Evolutionary conservation across 2,888 invertebrate species (phyloP), one percentile per base, ranked within the genome.

Genomic region (Isotomurus palustris): DNA sequence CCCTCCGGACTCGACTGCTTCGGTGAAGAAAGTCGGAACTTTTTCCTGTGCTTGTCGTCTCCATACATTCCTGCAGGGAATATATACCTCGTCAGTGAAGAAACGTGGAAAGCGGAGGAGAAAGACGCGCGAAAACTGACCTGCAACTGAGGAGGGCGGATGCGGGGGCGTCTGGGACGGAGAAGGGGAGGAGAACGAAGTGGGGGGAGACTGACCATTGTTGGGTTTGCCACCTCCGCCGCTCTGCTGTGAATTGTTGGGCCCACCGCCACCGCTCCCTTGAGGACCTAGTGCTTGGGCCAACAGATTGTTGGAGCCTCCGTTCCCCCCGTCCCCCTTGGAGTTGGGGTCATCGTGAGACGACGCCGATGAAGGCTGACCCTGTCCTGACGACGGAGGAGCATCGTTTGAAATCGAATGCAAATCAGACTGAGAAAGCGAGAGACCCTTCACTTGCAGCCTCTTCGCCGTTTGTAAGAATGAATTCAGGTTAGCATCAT

Each of bases 401-500:
- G 63, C 68, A 61, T 71, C 71, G 50, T 60, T 70, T 47, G 71
- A 71, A 64, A 71, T 71, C 64, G 67, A 69, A 51, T 71, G 71
- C 64, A 71, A 62, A 62, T 71, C 71, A 64, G 66, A 69, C 60
- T 71, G 71, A 54, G 71, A 71, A 55, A 69, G 60, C 53, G 86
- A 86, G 28, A 14, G 24, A n/a, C 22, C n/a, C 6, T 59, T 41
- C 52, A 68, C 69, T 62, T 70, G 68, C 45, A 70, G 69, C 64
- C 71, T 51, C 62, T 71, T 71, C 61, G 91, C 91, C 70, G 91
- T 90, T 78, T 91, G 91, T 67, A 91, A 83, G 76, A 91, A 91
- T 77, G 90, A 89, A 74, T 88, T 88, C 71, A 91, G 83, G 68
- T 89, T 88, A 77, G 91, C 91, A 78, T 91, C 91, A 72, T 90